phyloP scores from a whole-genome alignment of 2,888 invertebrate genomes.

The Cyaniris semiargus region DNA sequence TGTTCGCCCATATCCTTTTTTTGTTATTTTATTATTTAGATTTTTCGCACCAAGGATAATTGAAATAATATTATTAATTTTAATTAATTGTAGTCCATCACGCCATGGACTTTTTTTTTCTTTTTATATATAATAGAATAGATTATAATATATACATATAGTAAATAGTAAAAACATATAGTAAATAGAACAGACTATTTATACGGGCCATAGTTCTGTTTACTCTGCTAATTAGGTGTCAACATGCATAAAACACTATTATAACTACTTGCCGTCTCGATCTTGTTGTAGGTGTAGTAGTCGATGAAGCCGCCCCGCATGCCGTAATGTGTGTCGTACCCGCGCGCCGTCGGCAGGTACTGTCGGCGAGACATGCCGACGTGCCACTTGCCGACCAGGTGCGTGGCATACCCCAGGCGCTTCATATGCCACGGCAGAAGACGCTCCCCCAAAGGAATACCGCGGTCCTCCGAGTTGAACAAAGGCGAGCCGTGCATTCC shows the following conservation, averaged over 20 bases:
- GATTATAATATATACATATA: too few relatives aligned
- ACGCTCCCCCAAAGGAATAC: conserved; percentile 76
- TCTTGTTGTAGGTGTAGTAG: conserved; percentile 82
- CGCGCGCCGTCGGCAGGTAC: conserved; percentile 86
- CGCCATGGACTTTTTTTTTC: too few relatives aligned
- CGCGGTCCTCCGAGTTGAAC: conserved; percentile 68
- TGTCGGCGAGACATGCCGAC: conserved; percentile 87
- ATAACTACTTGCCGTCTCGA: conserved; percentile 64
- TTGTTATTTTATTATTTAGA: too few relatives aligned
- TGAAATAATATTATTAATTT: too few relatives aligned
- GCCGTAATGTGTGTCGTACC: conserved; percentile 90
- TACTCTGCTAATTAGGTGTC: too few relatives aligned
- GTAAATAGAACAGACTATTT: too few relatives aligned
- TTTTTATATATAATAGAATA: too few relatives aligned
- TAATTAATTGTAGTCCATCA: too few relatives aligned
- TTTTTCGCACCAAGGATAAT: too few relatives aligned
- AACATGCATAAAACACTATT: not conserved
- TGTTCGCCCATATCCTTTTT: too few relatives aligned
- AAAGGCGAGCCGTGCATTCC: conserved; percentile 73
- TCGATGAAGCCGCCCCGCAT: conserved; percentile 88
- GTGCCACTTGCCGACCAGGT: conserved; percentile 95
- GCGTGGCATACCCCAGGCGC: conserved; percentile 86
- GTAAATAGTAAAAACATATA: too few relatives aligned
- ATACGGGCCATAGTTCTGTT: too few relatives aligned
- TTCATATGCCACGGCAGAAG: conserved; percentile 83